Conservation (phyloP, 2,888 invertebrate species). For the Pyrochroa serraticornis region DNA sequence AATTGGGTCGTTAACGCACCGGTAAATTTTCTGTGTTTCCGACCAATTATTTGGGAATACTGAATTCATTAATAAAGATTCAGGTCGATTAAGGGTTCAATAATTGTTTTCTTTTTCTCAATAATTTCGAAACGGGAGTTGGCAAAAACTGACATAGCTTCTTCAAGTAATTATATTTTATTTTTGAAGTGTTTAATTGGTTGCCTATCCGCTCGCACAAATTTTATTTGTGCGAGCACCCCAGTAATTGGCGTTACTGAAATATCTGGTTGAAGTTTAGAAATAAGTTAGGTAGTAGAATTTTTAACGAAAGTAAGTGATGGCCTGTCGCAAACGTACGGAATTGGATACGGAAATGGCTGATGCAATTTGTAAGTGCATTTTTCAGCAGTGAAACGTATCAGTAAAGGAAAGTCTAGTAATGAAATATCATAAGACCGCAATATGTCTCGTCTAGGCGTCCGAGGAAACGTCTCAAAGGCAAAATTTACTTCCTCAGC, state of each 20-base stretch:
- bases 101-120: too few relatives aligned
- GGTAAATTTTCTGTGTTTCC: too few relatives aligned
- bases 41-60: too few relatives aligned
- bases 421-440: slow-evolving; percentile 39
- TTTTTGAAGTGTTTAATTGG: too few relatives aligned
- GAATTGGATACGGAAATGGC: slow-evolving; percentile 6
- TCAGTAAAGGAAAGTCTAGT: slow-evolving; percentile 24
- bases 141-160: too few relatives aligned
- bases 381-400: slow-evolving; percentile 30
- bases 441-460: slow-evolving; percentile 33
- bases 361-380: slow-evolving; percentile 35
- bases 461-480: neutral
- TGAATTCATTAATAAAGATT: too few relatives aligned
- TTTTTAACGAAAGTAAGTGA: slow-evolving; percentile 5
- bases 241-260: too few relatives aligned
- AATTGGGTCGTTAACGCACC: too few relatives aligned
- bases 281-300: neutral
- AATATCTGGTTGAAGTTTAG: neutral
- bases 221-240: too few relatives aligned
- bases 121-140: too few relatives aligned
- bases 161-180: too few relatives aligned
- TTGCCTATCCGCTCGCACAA: slow-evolving; percentile 7
- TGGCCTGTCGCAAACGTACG: slow-evolving; percentile 7
- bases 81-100: too few relatives aligned
- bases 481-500: neutral